Base-by-base conservation (phyloP, 2,888 invertebrate genomes). In the Drosophila anceps region DNA sequence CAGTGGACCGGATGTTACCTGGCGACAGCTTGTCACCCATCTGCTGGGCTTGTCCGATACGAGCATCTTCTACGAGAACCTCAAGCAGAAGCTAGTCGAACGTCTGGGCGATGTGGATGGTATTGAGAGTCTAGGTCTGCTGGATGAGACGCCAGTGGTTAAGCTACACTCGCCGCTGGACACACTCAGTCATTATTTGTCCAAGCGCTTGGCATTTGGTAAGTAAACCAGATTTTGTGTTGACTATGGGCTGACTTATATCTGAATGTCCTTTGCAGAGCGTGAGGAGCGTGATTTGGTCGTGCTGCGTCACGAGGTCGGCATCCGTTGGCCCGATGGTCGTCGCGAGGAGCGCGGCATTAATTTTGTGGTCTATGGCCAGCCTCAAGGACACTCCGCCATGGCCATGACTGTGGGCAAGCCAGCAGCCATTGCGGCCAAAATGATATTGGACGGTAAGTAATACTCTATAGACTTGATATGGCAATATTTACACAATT, bases 371-470 rank as follows among this genome's bases (percentile, higher is more conserved):
- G 96, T 96, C 63, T 98, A 99, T 82, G 99, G 99, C 0, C 95
- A 96, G 73, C 94, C 94, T 0, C 85, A 92, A 13, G 96, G 97
- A 1, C 97, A 98, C 93, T 98, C 99, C 0, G 99, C 99, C 31
- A 99, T 99, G 99, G 97, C 98, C 0, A 95, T 96, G 89, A 97
- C 97, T 10, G 98, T 98, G 10, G 98, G 98, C 27, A 98, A 96
- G 93, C 99, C 96, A 0, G 96, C 98, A 8, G 99, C 98, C 24
- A 99, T 99, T 84, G 98, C 99, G 1, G 96, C 98, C 1, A 98
- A 98, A 93, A 99, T 99, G 99, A 95, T 99, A 72, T 94, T 99
- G 15, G 98, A 98, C 93, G 99, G 93, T 92, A 35, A 54, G 74
- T 35, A 10, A 10, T 2, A 0, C 12, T 31, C 15, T 18, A 27